Conservation (phyloP, 2,888 invertebrate genomes). For the Rhodophaea formosa region DNA sequence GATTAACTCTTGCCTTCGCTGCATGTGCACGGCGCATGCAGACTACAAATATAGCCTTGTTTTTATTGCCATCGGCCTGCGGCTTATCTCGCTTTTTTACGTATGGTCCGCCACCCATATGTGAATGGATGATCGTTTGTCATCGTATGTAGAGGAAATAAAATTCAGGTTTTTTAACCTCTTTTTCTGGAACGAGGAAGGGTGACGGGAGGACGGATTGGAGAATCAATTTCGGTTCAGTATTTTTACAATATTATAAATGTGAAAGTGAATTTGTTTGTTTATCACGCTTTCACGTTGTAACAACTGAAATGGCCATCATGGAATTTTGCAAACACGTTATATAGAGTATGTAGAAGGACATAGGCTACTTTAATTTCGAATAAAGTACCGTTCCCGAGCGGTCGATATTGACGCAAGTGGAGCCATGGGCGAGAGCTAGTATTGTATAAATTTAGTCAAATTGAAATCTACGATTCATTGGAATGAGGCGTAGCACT, state of each 20-base stretch:
- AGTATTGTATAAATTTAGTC: no score
- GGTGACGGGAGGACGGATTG: background rate
- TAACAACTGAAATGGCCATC: no score
- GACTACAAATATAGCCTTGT: conserved; percentile 19
- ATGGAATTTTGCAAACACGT: no score
- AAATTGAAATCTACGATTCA: background rate
- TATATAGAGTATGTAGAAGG: no score
- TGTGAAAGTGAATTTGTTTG: no score
- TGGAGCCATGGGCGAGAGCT: no score
- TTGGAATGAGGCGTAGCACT: background rate
- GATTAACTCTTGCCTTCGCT: conserved; percentile 38
- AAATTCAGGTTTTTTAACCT: background rate
- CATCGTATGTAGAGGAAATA: conserved; percentile 20
- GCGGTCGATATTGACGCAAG: no score
- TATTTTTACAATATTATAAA: no score
- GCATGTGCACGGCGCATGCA: conserved; percentile 5
- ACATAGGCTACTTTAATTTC: no score
- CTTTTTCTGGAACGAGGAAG: background rate
- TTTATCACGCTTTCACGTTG: no score
- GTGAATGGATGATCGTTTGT: conserved; percentile 28
- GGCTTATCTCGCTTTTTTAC: conserved; percentile 24
- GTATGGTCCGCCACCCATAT: conserved; percentile 19
- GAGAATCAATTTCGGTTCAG: background rate
- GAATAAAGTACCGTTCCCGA: no score
- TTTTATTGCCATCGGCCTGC: conserved; percentile 26